These are phyloP conservation scores for Elmis aenea DNA, from an alignment of 2,888 invertebrate species.

Conservation along the genomic window DNA sequence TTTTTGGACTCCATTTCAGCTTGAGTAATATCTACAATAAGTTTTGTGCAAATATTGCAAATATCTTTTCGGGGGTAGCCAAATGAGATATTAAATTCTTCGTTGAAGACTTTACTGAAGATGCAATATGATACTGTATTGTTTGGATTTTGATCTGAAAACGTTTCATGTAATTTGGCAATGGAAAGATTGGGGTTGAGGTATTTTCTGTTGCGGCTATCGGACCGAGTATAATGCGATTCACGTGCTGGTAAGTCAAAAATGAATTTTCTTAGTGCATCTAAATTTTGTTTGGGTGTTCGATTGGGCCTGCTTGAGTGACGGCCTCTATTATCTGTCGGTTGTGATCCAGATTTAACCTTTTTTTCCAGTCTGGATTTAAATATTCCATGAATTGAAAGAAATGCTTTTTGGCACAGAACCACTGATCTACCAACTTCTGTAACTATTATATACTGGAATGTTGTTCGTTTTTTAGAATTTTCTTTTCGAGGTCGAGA, in stretches of 20 bases:
- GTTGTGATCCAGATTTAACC: background rate
- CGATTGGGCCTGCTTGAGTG: conserved; percentile 1
- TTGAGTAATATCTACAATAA: too few species aligned
- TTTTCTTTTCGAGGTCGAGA: conserved; percentile 2
- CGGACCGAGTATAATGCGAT: conserved; percentile 16
- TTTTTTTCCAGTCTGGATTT: conserved; percentile 1
- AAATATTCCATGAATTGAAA: background rate
- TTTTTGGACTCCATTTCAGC: conserved; percentile 6
- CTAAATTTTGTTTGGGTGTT: too few species aligned
- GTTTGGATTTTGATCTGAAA: conserved; percentile 5
- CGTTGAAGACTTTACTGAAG: conserved; percentile 17
- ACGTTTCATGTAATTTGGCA: conserved; percentile 9
- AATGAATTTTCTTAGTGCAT: conserved; percentile 6
- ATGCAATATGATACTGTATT: conserved; percentile 11
- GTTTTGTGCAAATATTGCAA: conserved; percentile 16
- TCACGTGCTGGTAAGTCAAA: conserved; percentile 7
- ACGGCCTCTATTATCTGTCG: background rate
- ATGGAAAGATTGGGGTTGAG: conserved; percentile 11
- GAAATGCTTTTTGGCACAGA: conserved; percentile 1
- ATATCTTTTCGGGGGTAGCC: conserved; percentile 17
- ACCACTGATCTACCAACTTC: too few species aligned
- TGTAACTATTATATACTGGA: too few species aligned
- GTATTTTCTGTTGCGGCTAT: conserved; percentile 15
- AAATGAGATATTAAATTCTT: conserved; percentile 20
- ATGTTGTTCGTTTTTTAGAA: too few species aligned